Evolutionary conservation across 2,113 vertebrate genomes (phyloP).

Genomic region (Gadus chalcogrammus): DNA sequence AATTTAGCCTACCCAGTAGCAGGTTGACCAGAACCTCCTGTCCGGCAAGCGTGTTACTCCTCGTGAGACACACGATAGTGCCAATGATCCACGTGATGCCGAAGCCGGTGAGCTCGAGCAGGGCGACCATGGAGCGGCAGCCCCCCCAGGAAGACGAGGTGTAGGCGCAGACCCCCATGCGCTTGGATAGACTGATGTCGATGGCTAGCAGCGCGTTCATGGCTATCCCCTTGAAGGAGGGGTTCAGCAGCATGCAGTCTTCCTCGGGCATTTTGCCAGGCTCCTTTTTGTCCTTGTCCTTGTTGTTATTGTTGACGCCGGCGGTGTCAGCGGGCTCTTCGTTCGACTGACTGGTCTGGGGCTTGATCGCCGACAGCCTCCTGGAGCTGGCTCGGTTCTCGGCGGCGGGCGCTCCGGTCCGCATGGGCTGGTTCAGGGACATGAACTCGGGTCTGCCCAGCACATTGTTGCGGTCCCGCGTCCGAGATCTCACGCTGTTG

Average conservation of each 20-base stretch:
- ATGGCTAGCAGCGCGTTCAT: conserved; percentile 92
- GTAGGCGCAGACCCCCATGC: conserved; percentile 88
- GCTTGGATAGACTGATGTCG: conserved; percentile 93
- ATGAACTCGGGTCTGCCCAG: conserved; percentile 88
- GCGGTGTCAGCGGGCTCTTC: conserved; percentile 60
- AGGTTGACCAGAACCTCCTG: conserved; percentile 97
- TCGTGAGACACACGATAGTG: conserved; percentile 88
- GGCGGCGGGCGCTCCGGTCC: conserved; percentile 46
- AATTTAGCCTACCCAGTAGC: conserved; percentile 84
- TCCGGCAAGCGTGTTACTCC: conserved; percentile 90
- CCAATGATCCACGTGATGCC: conserved; percentile 92
- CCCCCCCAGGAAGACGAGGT: conserved; percentile 86
- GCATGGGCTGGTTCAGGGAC: conserved; percentile 82
- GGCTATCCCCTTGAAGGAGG: conserved; percentile 92
- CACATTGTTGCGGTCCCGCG: conserved; percentile 82
- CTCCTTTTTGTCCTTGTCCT: conserved; percentile 79
- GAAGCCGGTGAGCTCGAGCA: conserved; percentile 90
- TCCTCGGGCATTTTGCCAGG: conserved; percentile 85
- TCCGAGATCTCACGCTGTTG: conserved; percentile 72
- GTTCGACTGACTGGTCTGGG: conserved; percentile 50
- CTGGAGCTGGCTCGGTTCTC: conserved; percentile 69
- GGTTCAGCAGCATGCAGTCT: conserved; percentile 97
- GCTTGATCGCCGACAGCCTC: conserved; percentile 56
- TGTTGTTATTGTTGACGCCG: too few species aligned
- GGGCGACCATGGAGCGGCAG: conserved; percentile 87